Base-by-base conservation (phyloP, 2,113 vertebrate species). In the Myrmecophaga tridactyla region DNA sequence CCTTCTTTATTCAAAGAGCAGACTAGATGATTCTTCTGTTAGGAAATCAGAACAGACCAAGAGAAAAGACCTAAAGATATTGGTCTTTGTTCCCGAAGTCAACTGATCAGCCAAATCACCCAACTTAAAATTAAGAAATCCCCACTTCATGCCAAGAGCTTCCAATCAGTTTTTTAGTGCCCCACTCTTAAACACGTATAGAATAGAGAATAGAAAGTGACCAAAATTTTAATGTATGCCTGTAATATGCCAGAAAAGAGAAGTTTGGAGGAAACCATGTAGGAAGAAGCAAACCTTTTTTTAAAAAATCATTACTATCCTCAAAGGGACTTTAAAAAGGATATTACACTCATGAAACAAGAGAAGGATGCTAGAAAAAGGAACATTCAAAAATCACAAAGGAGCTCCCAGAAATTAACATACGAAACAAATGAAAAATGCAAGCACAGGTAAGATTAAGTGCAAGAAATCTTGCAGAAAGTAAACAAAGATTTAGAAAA, bases 51-150 rank as follows among this genome's bases (percentile, higher is more conserved):
- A 92, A 72, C 18, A 60, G 76, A 80, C 11, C 58, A 92, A 85
- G 15, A 73, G 25, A 92, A 92, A 96, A 92, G 23, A 51, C 29
- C 31, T 65, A 81, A 87, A 93, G n/a, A 51, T 58, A 90, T 0
- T 84, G 41, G 90, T 21, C 17, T 81, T 95, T 67, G 46, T 92
- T 81, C 65, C 72, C 86, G 94, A 92, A 87, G 39, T 75, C 80
- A 94, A 73, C 6, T 31, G 34, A 43, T 25, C 46, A 89, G 62
- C 21, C 36, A 91, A 95, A 94, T 46, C 36, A 77, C 8, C 51
- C 69, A 95, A 84, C 11, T 84, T 92, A 83, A 15, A 92, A 73
- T 41, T n/a, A 72, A 46, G 23, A 62, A 94, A 93, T 4, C 60
- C 25, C 8, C 29, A 80, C 29, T 86, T 89, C 46, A 75, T 51